Conservation (phyloP, 2,888 invertebrate species). For the Drosophila borealis region DNA sequence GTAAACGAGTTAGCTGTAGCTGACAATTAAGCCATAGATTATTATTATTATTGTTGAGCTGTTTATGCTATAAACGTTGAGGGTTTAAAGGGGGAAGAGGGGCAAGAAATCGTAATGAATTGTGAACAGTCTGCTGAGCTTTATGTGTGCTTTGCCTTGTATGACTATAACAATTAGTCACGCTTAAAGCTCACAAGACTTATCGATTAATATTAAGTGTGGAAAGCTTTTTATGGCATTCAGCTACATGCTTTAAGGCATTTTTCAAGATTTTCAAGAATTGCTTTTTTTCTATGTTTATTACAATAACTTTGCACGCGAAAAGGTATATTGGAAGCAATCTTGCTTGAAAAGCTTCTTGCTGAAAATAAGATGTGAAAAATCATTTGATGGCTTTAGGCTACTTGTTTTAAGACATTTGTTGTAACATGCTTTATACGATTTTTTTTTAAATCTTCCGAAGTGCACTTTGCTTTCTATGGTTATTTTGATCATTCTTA, state of each 20-base stretch:
- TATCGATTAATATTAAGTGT: too few species aligned
- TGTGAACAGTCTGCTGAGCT: not conserved
- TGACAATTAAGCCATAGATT: slow-evolving; percentile 53
- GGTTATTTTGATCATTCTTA: too few species aligned
- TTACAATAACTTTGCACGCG: too few species aligned
- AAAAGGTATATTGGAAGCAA: too few species aligned
- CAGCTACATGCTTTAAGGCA: not conserved
- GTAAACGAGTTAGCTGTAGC: slow-evolving; percentile 45
- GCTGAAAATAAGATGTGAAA: too few species aligned
- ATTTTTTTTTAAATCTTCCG: too few species aligned
- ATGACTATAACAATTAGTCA: slow-evolving; percentile 1
- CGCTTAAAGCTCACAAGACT: not conserved
- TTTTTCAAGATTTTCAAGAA: not conserved
- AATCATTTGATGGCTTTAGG: too few species aligned
- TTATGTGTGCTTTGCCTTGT: slow-evolving; percentile 1
- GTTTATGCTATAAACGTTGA: slow-evolving; percentile 21
- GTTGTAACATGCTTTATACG: too few species aligned
- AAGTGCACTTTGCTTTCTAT: too few species aligned
- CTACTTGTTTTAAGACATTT: too few species aligned
- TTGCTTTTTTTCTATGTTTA: too few species aligned
- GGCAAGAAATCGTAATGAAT: not conserved
- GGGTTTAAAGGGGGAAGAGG: not conserved
- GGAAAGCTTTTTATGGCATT: not conserved
- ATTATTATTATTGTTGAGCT: slow-evolving; percentile 47
- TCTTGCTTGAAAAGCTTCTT: too few species aligned